Evolutionary conservation across 1,140 invertebrate species (phyloP).

Genomic region (Himalopsyche phryganea): DNA sequence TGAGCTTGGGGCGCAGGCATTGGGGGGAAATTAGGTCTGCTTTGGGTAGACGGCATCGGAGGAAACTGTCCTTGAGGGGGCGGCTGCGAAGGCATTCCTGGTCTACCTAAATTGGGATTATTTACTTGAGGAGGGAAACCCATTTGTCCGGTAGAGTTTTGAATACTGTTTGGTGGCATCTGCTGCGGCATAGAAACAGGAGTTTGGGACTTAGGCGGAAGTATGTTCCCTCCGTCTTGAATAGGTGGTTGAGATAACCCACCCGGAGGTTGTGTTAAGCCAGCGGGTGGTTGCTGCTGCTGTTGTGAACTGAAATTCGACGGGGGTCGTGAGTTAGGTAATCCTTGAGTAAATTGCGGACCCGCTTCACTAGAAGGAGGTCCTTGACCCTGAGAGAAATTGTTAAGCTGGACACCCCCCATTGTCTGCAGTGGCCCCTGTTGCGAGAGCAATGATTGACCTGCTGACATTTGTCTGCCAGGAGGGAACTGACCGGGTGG

Average conservation of each 20-base stretch:
- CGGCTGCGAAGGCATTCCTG: not conserved
- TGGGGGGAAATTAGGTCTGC: conserved; percentile 6
- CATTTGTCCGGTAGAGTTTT: no score
- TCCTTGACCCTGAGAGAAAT: not conserved
- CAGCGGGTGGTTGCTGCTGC: no score
- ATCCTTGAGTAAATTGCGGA: not conserved
- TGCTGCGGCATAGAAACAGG: no score
- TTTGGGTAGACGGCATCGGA: not conserved
- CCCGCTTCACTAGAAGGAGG: not conserved
- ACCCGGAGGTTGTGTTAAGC: no score
- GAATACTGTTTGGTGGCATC: no score
- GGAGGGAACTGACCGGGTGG: conserved; percentile 11
- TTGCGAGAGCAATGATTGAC: not conserved
- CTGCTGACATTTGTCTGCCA: not conserved
- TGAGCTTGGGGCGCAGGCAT: not conserved
- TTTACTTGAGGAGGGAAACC: no score
- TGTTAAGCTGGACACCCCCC: not conserved
- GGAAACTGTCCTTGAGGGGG: not conserved
- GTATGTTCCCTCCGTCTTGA: no score
- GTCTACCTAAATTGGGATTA: conserved; percentile 1
- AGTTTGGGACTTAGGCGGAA: no score
- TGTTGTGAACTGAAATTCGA: conserved; percentile 8
- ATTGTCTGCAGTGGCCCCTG: not conserved
- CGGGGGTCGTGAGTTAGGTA: not conserved
- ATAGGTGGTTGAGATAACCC: no score